These are phyloP conservation scores for Ctenochaetus hawaiiensis DNA, from an alignment of 2,797 vertebrate genomes.

Conservation along the genomic window DNA sequence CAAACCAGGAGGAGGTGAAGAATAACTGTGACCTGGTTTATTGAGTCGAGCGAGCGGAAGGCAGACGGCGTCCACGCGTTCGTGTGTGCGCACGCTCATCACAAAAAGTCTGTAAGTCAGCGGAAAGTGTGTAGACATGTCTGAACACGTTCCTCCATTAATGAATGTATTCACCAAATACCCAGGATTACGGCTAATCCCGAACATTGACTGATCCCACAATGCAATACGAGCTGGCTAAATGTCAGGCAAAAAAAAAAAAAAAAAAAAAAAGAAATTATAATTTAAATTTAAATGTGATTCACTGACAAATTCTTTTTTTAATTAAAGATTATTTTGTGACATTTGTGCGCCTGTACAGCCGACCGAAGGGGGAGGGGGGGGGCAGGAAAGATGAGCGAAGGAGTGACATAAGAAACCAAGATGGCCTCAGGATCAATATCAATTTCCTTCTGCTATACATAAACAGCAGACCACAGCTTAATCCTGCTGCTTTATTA, in stretches of 20 bases:
- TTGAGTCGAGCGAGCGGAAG: conserved; percentile 12
- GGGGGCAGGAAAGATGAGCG: conserved; percentile 17
- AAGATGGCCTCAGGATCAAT: conserved; percentile 61
- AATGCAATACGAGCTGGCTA: conserved; percentile 55
- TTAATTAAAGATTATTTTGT: conserved; percentile 62
- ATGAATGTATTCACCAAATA: conserved; percentile 70
- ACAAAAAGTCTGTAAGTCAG: conserved; percentile 50
- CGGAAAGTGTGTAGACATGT: conserved; percentile 36
- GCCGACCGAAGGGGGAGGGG: not conserved
- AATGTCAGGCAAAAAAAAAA: conserved; percentile 44
- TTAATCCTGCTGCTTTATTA: conserved; percentile 72
- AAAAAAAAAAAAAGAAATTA: conserved; percentile 9
- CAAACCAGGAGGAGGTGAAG: conserved; percentile 40
- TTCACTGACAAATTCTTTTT: conserved; percentile 22
- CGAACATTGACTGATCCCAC: conserved; percentile 70
- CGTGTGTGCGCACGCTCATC: conserved; percentile 10
- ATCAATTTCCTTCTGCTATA: conserved; percentile 58
- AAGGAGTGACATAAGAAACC: conserved; percentile 35
- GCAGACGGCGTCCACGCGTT: conserved; percentile 8
- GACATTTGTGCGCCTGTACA: conserved; percentile 29
- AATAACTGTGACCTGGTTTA: conserved; percentile 47
- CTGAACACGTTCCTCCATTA: conserved; percentile 61
- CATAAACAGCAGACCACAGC: conserved; percentile 70
- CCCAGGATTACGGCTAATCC: conserved; percentile 79
- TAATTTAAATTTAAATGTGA: conserved; percentile 56